A percentile compares a stretch with the other conserved stretches of the same genome.
Evolutionary conservation across 1,140 invertebrate genomes (phyloP).

Genomic region (Aporrectodea caliginosa): DNA sequence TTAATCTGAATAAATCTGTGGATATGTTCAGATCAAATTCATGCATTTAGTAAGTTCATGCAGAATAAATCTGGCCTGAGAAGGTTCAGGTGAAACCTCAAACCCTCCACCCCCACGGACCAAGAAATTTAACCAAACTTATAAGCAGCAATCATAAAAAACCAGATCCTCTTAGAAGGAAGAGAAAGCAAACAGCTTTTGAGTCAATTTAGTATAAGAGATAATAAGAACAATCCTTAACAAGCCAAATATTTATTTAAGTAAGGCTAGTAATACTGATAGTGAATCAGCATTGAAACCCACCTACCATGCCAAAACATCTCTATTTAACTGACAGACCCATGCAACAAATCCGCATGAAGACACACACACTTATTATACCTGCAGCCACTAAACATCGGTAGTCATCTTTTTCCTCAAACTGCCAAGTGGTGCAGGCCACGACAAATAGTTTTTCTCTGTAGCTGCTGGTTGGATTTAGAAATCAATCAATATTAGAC

Average conservation of each 20-base stretch:
- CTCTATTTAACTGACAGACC: background rate
- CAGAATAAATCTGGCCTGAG: no score
- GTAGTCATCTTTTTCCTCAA: background rate
- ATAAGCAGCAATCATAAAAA: no score
- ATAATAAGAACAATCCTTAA: background rate
- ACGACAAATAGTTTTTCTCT: background rate
- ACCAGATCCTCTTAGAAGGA: no score
- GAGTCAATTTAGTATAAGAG: background rate
- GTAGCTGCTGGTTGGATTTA: background rate
- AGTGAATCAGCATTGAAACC: background rate
- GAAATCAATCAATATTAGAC: background rate
- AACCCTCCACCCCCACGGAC: no score
- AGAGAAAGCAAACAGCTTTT: background rate
- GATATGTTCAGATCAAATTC: no score
- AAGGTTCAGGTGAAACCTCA: no score
- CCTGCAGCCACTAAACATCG: background rate
- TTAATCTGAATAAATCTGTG: no score
- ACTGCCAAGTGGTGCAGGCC: background rate
- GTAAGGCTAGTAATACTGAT: background rate
- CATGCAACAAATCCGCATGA: background rate
- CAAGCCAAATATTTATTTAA: background rate
- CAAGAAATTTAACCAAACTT: no score
- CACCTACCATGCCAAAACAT: background rate
- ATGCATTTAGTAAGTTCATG: no score
- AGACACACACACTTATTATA: background rate